Conservation (phyloP, 2,797 vertebrate genomes). For the Coluber constrictor region DNA sequence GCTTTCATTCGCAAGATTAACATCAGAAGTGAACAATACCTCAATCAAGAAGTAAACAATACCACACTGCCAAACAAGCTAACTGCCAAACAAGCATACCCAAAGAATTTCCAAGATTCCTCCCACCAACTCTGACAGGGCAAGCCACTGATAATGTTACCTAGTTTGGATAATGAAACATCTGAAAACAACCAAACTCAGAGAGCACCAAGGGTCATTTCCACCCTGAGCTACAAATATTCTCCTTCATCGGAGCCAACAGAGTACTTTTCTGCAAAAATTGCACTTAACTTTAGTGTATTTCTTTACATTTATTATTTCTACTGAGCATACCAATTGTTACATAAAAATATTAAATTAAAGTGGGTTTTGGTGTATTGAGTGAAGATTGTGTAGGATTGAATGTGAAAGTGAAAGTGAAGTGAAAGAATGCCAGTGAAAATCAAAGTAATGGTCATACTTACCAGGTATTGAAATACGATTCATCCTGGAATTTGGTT, state of each 20-base stretch:
- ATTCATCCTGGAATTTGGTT: background rate
- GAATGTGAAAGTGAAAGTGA: background rate
- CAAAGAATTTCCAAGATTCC: no score
- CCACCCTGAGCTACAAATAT: background rate
- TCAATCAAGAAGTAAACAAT: no score
- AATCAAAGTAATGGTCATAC: background rate
- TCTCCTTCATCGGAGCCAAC: background rate
- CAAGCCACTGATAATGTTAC: background rate
- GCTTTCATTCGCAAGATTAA: no score
- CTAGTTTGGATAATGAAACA: background rate
- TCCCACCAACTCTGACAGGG: no score
- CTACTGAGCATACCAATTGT: background rate
- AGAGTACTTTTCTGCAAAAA: background rate
- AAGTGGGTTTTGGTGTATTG: background rate
- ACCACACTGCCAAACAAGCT: no score
- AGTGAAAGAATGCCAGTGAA: background rate
- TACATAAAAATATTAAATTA: background rate
- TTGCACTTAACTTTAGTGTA: background rate
- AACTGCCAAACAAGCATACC: no score
- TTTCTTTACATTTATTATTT: background rate
- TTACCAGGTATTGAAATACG: background rate
- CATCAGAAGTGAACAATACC: no score
- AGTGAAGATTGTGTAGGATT: background rate
- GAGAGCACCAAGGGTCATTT: background rate
- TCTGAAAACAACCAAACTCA: background rate